Evolutionary conservation across 2,888 invertebrate species (phyloP).

Genomic region (Tinea semifulvella): DNA sequence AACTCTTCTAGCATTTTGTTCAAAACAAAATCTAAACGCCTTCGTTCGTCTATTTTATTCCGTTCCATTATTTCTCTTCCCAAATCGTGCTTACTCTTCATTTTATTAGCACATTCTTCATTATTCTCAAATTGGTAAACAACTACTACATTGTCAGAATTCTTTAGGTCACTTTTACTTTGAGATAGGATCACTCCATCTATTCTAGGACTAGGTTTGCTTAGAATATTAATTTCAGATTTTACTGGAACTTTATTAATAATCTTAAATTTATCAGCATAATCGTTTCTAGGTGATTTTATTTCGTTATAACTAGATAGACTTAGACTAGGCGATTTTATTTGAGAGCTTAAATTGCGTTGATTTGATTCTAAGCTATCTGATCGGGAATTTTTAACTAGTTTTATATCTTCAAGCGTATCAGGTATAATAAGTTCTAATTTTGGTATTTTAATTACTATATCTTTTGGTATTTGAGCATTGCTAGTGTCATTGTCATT

Average conservation of each 20-base stretch:
- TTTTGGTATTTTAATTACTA: conserved; percentile 47
- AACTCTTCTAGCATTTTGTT: conserved; percentile 62
- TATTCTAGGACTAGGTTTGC: conserved; percentile 46
- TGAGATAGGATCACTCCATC: conserved; percentile 56
- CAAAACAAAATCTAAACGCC: conserved; percentile 46
- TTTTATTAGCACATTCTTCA: conserved; percentile 41
- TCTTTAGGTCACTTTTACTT: conserved; percentile 38
- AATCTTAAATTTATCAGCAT: conserved; percentile 46
- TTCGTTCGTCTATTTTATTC: conserved; percentile 47
- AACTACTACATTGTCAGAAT: conserved; percentile 52
- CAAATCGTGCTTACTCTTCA: conserved; percentile 42
- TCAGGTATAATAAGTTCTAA: conserved; percentile 37
- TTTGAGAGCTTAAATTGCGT: conserved; percentile 28
- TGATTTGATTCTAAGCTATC: conserved; percentile 31
- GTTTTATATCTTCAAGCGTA: conserved; percentile 35
- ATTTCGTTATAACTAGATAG: conserved; percentile 27
- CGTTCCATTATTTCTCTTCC: conserved; percentile 49
- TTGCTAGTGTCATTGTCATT: conserved; percentile 33
- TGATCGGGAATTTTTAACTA: conserved; percentile 27
- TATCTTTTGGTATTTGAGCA: conserved; percentile 1
- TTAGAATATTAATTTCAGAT: conserved; percentile 37
- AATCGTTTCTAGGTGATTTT: conserved; percentile 43
- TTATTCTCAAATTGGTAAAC: conserved; percentile 56
- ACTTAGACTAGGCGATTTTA: conserved; percentile 37
- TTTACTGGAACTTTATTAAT: conserved; percentile 39